These are phyloP conservation scores for Aplocera efformata DNA, from an alignment of 2,888 invertebrate species.

Conservation along the genomic window DNA sequence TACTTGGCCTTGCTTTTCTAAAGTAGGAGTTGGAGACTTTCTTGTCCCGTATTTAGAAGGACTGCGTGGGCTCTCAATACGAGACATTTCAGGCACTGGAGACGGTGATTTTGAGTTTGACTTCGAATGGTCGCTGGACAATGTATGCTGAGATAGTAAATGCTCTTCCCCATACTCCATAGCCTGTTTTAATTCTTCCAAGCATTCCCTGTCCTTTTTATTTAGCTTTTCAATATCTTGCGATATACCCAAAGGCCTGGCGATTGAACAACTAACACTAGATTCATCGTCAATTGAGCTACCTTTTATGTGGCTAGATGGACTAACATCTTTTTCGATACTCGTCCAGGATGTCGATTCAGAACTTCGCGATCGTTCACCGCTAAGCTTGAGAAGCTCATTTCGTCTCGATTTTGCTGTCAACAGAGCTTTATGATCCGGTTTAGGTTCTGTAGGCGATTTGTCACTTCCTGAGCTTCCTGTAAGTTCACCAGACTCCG, in stretches of 20 bases:
- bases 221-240: constrained; percentile 85
- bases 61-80: constrained; percentile 71
- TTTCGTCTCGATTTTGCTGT: constrained; percentile 74
- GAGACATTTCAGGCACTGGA: constrained; percentile 59
- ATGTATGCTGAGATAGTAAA: constrained; percentile 61
- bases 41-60: constrained; percentile 62
- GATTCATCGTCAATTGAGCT: constrained; percentile 86
- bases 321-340: constrained; percentile 86
- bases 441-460: constrained; percentile 64
- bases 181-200: constrained; percentile 80
- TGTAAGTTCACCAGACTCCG: constrained; percentile 67
- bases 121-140: constrained; percentile 73
- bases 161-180: constrained; percentile 79
- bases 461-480: constrained; percentile 70
- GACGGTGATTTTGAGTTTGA: constrained; percentile 70
- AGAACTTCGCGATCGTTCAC: constrained; percentile 88
- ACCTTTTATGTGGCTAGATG: constrained; percentile 82
- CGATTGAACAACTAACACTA: constrained; percentile 89
- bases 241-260: constrained; percentile 88
- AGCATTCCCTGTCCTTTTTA: constrained; percentile 82
- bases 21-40: constrained; percentile 80
- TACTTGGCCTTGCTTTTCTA: constrained; percentile 82
- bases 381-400: constrained; percentile 83
- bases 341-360: constrained; percentile 91
- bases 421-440: constrained; percentile 57